phyloP scores from a whole-genome alignment of 2,888 invertebrate genomes.

The Diadegma fenestrale region DNA sequence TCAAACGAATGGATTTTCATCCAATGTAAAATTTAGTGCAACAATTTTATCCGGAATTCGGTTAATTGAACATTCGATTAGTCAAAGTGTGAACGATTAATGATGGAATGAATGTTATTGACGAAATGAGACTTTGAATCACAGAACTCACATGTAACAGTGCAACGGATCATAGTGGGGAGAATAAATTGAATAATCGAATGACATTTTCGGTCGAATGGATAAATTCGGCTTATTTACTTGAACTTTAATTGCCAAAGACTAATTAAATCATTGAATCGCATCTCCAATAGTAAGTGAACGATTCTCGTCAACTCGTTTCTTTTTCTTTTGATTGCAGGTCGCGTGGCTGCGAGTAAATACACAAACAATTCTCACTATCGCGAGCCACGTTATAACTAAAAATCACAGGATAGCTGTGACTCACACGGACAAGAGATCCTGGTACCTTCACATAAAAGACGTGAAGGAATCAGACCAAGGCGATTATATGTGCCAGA shows the following conservation, averaged over 20 bases:
- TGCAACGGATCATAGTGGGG: neutral
- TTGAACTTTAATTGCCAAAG: neutral
- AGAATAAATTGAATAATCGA: neutral
- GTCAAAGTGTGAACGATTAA: neutral
- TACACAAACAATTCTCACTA: constrained; percentile 95
- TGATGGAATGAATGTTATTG: neutral
- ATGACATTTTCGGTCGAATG: neutral
- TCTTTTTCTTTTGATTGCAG: constrained; percentile 85
- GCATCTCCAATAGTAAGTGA: neutral
- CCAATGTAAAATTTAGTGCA: neutral
- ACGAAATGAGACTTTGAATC: neutral
- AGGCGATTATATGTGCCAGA: constrained; percentile 94
- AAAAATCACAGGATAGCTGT: constrained; percentile 95
- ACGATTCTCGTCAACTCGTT: neutral
- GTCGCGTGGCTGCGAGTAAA: constrained; percentile 96
- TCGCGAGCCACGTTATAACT: constrained; percentile 95
- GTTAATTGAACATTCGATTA: neutral
- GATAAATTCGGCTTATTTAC: neutral
- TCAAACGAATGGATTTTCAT: neutral
- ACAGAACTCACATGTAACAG: neutral
- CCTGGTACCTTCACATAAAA: constrained; percentile 93
- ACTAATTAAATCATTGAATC: neutral
- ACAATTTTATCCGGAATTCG: neutral
- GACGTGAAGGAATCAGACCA: constrained; percentile 92
- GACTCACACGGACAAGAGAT: constrained; percentile 91